Percentiles rank a stretch among this genome's conserved stretches.
Conservation (phyloP, 2,888 invertebrate species). For the Orthosia cruda region DNA sequence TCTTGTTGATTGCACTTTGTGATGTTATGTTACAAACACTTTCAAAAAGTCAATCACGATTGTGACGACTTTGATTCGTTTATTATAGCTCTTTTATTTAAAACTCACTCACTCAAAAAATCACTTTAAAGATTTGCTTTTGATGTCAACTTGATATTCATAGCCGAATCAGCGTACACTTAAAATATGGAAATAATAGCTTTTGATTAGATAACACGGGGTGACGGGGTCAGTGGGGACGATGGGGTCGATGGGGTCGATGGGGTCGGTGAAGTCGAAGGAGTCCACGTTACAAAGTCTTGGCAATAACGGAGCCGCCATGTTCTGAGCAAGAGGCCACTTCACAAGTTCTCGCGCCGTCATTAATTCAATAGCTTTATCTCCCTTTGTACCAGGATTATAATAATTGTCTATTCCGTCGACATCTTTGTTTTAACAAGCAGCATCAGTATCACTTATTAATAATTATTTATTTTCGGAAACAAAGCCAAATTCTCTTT, state of each 20-base stretch:
- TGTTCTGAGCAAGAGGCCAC: conserved; percentile 55
- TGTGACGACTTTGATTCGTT: neutral
- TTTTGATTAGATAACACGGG: conserved; percentile 63
- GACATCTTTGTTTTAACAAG: conserved; percentile 40
- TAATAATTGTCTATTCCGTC: conserved; percentile 60
- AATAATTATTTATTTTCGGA: conserved; percentile 52
- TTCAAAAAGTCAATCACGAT: too few relatives aligned
- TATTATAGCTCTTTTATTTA: conserved; percentile 6
- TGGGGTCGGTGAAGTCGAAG: neutral
- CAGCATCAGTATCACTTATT: conserved; percentile 32
- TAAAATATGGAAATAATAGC: conserved; percentile 59
- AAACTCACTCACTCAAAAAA: conserved; percentile 1
- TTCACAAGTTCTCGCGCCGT: conserved; percentile 55
- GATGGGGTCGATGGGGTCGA: neutral
- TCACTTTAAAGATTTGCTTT: conserved; percentile 32
- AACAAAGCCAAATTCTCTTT: conserved; percentile 25
- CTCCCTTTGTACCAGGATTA: conserved; percentile 67
- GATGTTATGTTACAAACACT: too few relatives aligned
- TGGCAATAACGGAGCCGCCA: conserved; percentile 52
- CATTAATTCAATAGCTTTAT: conserved; percentile 75
- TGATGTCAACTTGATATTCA: conserved; percentile 58
- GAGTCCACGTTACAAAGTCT: conserved; percentile 55
- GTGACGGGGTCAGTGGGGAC: conserved; percentile 5
- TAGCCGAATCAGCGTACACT: conserved; percentile 58
- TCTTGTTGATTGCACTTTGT: too few relatives aligned